phyloP scores from a whole-genome alignment of 2,888 invertebrate species.

The Myopa tessellatipennis region DNA sequence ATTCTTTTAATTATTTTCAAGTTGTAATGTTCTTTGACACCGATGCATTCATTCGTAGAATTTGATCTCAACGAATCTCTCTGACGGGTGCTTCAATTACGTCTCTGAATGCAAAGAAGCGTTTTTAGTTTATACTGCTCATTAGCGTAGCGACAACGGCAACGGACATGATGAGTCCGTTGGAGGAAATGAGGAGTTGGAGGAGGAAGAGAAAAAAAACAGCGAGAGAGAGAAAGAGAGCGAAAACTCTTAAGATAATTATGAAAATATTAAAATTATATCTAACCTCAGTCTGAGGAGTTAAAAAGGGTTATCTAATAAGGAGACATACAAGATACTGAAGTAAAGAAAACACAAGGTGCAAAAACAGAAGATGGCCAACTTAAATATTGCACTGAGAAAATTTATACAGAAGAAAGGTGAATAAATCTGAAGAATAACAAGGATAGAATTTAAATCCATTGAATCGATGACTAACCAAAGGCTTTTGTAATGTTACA shows the following conservation, averaged over 20 bases:
- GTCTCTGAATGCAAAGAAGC: neutral
- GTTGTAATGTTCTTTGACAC: conserved; percentile 23
- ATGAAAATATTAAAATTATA: neutral
- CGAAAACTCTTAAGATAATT: conserved; percentile 21
- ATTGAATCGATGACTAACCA: neutral
- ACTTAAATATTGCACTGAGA: neutral
- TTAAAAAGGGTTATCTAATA: neutral
- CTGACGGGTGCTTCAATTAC: conserved; percentile 23
- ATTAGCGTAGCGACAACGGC: conserved; percentile 21
- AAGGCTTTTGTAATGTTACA: no score
- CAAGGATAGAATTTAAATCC: neutral
- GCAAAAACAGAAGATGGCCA: neutral
- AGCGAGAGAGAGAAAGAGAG: neutral
- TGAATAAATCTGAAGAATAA: neutral
- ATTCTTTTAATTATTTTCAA: conserved; percentile 38
- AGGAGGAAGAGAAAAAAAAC: neutral
- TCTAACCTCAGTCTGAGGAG: neutral
- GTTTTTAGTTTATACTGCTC: conserved; percentile 27
- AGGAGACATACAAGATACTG: neutral
- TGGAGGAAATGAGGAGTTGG: neutral
- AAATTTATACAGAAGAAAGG: neutral
- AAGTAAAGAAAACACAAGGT: neutral
- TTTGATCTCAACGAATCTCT: conserved; percentile 8
- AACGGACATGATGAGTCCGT: no score
- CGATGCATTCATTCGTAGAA: conserved; percentile 9